Evolutionary conservation across 2,797 vertebrate species (phyloP), one percentile per base, ranked within the genome.

Genomic region (Pangasius mekongensis): DNA sequence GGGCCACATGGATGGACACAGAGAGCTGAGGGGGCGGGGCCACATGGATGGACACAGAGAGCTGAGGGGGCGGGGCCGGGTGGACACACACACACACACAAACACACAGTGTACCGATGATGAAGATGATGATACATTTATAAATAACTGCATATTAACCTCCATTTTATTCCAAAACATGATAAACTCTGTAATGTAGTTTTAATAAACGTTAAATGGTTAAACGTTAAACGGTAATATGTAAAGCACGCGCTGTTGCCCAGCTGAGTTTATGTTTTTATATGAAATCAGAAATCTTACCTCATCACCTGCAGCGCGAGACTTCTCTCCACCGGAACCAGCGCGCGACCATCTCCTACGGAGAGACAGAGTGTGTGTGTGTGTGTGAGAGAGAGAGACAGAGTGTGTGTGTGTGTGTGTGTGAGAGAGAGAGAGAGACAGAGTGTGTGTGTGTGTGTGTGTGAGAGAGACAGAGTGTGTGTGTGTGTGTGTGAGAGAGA

Each of bases 231-330:
- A 16, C 5, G 18, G 18, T 56, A 56, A 56, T 18, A 0, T 56
- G 54, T 56, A 56, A 56, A 56, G 16, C 14, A 56, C 13, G 54
- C 3, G 4, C 54, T 56, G 54, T 56, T 56, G 18, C 54, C 22
- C 20, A 20, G 18, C 4, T 5, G 56, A 58, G 4, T 20, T 58
- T 20, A 58, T 58, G 1, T 18, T 33, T 69, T 36, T 54, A 36
- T 36, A 33, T 69, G 18, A 69, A 71, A 71, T 76, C 73, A 76
- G 47, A 76, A 49, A 52, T 52, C 74, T n/a, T 76, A 76, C 74
- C 73, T 76, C 43, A 76, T 52, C 74, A 76, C 43, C 27, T 76
- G 74, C 74, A 76, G 47, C 73, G 22, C 3, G 11, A 76, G 39
- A 49, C 47, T 13, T 39, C 43, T 5, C 47, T 76, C 13, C 74